phyloP scores from a whole-genome alignment of 2,113 vertebrate species.

The Sebastes schlegelii region DNA sequence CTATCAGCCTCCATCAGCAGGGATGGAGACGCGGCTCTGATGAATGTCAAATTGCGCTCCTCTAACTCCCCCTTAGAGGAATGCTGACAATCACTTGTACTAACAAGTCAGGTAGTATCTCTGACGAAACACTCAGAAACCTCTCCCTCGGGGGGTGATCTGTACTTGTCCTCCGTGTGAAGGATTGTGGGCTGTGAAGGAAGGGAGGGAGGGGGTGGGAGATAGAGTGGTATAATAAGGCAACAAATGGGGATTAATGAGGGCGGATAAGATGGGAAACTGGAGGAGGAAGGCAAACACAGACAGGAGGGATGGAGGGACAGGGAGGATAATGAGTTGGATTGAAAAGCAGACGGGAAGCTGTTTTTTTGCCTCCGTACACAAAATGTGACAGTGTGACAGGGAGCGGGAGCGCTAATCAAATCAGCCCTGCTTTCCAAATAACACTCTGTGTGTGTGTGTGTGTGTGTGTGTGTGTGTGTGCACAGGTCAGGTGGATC shows the following conservation, averaged over 20 bases:
- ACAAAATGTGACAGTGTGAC: conserved; percentile 41
- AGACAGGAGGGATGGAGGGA: conserved; percentile 9
- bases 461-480: conserved; percentile 40
- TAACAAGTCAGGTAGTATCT: conserved; percentile 81
- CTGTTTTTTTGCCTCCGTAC: conserved; percentile 30
- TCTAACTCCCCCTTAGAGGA: conserved; percentile 71
- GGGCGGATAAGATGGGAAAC: conserved; percentile 51
- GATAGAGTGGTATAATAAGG: conserved; percentile 59
- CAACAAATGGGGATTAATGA: conserved; percentile 76
- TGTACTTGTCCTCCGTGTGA: conserved; percentile 75
- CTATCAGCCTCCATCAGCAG: conserved; percentile 67
- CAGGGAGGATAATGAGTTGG: conserved; percentile 50
- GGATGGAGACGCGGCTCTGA: conserved; percentile 60
- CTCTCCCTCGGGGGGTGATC: conserved; percentile 71
- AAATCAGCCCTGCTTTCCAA: background rate
- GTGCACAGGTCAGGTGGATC: conserved; percentile 78
- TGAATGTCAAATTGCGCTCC: conserved; percentile 67
- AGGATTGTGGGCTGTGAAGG: conserved; percentile 67
- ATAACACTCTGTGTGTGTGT: conserved; percentile 24
- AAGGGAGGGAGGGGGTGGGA: conserved; percentile 42
- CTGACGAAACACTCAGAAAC: conserved; percentile 80
- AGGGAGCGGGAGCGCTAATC: conserved; percentile 26
- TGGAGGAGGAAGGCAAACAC: conserved; percentile 44
- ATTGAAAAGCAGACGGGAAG: conserved; percentile 30
- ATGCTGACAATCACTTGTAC: conserved; percentile 81